A percentile compares a stretch with the other conserved stretches of the same genome.
Conservation (phyloP, 2,888 invertebrate genomes). For the Agrotis segetum region DNA sequence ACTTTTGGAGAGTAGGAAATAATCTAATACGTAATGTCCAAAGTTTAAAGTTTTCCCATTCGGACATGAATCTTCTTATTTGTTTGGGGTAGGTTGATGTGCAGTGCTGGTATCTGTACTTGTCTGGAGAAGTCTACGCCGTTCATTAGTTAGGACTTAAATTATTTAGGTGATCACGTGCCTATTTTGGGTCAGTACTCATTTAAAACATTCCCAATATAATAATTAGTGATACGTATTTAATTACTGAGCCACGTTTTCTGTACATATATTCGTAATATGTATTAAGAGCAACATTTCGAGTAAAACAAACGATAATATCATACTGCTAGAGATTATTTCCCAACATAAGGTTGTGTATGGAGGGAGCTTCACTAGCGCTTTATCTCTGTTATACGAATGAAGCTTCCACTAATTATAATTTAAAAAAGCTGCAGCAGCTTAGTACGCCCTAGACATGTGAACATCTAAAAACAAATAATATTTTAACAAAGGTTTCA, state of each 20-base stretch:
- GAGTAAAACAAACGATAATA: constrained; percentile 40
- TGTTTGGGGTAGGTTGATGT: no score
- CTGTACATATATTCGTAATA: background rate
- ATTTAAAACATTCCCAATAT: constrained; percentile 9
- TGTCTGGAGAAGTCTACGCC: background rate
- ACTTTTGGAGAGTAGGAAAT: constrained; percentile 7
- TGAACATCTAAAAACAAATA: constrained; percentile 36
- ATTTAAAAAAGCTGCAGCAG: constrained; percentile 1
- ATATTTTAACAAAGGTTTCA: constrained; percentile 62
- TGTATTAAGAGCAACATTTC: constrained; percentile 11
- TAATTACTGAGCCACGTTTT: constrained; percentile 16
- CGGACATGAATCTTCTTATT: no score
- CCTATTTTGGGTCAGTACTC: constrained; percentile 5
- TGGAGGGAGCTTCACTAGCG: constrained; percentile 79
- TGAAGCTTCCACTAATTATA: background rate
- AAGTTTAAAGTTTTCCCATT: no score
- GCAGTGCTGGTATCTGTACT: constrained; percentile 7
- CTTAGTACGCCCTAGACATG: constrained; percentile 12
- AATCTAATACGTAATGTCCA: constrained; percentile 6
- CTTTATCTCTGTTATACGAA: constrained; percentile 9
- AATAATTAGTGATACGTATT: constrained; percentile 4
- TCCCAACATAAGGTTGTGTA: constrained; percentile 68
- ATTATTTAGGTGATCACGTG: constrained; percentile 27
- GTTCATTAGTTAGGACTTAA: constrained; percentile 13
- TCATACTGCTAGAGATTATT: background rate